Evolutionary conservation across 2,113 vertebrate species (phyloP).

Genomic region (Sialia sialis): DNA sequence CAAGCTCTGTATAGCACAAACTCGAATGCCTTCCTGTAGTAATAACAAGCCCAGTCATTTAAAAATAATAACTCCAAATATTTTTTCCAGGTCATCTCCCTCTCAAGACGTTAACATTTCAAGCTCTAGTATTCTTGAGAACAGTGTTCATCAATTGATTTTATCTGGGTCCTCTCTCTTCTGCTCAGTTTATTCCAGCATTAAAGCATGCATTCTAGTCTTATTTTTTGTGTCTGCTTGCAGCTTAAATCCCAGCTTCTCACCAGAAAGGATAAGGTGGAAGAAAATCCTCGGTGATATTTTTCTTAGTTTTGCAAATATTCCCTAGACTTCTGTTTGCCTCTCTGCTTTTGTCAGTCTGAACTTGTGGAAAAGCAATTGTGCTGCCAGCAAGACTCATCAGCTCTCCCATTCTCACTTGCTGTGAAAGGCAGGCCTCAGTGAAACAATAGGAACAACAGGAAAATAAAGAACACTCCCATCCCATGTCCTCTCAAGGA

Average conservation of each 20-base stretch:
- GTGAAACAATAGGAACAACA: constrained; percentile 39
- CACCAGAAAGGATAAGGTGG: background rate
- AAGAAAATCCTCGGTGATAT: background rate
- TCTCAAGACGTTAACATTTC: background rate
- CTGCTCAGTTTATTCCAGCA: background rate
- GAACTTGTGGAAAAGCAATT: background rate
- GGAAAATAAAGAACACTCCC: constrained; percentile 57
- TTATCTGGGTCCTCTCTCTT: background rate
- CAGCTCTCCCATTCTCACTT: background rate
- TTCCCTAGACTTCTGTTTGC: background rate
- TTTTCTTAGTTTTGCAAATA: background rate
- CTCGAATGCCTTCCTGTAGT: background rate
- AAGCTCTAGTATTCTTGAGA: background rate
- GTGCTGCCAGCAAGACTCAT: background rate
- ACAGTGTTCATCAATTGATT: background rate
- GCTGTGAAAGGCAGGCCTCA: constrained; percentile 7
- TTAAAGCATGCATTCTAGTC: background rate
- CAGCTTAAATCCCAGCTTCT: background rate
- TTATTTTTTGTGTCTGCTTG: background rate
- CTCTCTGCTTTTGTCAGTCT: background rate
- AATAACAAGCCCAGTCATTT: background rate
- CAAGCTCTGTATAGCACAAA: background rate
- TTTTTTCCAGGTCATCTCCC: background rate
- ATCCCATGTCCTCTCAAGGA: constrained; percentile 26
- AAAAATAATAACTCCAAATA: background rate